Evolutionary conservation across 53 echinoderm and acorn worm species (phyloP).

Genomic region (Paracentrotus lividus): DNA sequence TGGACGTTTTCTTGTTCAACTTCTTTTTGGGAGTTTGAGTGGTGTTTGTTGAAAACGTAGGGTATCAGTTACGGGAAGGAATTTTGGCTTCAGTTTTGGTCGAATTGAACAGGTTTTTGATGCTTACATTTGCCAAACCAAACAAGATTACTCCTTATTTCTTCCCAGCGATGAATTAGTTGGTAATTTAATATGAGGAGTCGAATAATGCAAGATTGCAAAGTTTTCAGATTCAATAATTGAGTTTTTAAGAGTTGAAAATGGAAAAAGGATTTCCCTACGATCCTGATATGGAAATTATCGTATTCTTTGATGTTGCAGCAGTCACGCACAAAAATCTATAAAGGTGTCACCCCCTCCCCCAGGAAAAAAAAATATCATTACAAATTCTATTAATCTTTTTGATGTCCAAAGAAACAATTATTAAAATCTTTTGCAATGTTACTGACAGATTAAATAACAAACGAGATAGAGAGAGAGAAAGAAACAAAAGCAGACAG

Average conservation of each 20-base stretch:
- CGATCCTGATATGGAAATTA: too few relatives aligned
- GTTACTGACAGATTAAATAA: not conserved
- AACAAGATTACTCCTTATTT: not conserved
- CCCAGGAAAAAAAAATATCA: too few relatives aligned
- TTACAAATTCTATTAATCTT: too few relatives aligned
- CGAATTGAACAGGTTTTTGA: not conserved
- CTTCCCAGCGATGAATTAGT: not conserved
- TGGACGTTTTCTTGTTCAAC: not conserved
- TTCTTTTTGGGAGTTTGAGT: not conserved
- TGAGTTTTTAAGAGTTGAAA: too few relatives aligned
- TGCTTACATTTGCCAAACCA: not conserved
- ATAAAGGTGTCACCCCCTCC: too few relatives aligned
- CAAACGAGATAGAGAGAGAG: not conserved
- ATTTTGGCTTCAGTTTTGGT: not conserved
- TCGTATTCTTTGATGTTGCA: too few relatives aligned
- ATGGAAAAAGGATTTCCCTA: too few relatives aligned
- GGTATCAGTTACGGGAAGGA: not conserved
- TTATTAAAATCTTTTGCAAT: too few relatives aligned
- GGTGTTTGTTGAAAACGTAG: not conserved
- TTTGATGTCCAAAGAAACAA: too few relatives aligned
- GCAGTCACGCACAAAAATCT: too few relatives aligned
- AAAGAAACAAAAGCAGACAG: not conserved
- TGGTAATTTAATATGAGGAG: not conserved
- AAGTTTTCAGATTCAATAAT: too few relatives aligned
- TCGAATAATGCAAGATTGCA: too few relatives aligned